phyloP scores from a whole-genome alignment of 1,140 invertebrate genomes.

The Eciton burchellii region DNA sequence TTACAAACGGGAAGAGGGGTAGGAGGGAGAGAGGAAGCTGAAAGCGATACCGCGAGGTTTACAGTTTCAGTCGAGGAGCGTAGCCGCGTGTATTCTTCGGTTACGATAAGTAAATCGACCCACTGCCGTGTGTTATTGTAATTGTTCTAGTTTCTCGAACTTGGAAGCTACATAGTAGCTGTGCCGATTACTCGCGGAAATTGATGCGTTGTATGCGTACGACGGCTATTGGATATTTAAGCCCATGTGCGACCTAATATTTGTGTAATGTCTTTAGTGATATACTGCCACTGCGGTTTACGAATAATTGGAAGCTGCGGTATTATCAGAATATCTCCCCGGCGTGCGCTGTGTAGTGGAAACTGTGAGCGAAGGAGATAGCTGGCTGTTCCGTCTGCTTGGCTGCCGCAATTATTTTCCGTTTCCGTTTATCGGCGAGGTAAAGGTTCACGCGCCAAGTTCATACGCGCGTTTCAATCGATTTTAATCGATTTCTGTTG shows the following conservation, averaged over 20 bases:
- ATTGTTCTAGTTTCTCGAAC: background rate
- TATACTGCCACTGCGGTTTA: background rate
- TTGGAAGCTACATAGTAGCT: background rate
- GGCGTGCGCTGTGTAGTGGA: background rate
- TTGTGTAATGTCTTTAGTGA: background rate
- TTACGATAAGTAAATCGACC: background rate
- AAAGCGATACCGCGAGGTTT: constrained; percentile 15
- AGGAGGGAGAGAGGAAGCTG: background rate
- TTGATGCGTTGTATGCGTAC: background rate
- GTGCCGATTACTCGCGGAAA: background rate
- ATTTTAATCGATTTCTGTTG: background rate
- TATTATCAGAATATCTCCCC: background rate
- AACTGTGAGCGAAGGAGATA: background rate
- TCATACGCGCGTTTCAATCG: background rate
- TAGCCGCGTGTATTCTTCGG: background rate
- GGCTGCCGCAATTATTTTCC: background rate
- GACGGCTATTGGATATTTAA: background rate
- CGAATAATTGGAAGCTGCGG: background rate
- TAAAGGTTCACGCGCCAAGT: too few species aligned
- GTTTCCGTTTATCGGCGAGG: too few species aligned
- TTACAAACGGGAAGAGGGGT: constrained; percentile 5
- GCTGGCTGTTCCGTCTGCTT: background rate
- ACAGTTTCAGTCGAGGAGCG: background rate
- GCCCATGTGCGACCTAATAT: background rate
- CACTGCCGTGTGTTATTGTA: background rate